Conservation (phyloP, 2,888 invertebrate species). For the Tenthredo livida region DNA sequence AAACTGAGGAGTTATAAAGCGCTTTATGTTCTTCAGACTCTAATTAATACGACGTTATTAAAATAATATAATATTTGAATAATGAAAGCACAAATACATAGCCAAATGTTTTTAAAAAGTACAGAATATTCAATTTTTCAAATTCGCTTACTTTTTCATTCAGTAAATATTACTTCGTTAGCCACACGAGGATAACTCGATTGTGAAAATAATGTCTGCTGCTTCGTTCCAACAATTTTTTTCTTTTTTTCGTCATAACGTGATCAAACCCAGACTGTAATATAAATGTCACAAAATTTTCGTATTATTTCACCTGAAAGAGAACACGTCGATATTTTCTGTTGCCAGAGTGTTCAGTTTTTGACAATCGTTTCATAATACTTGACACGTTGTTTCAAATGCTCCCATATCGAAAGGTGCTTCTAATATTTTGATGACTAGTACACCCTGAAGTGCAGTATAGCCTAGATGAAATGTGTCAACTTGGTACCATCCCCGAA, state of each 20-base stretch:
- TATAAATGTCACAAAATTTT: not conserved
- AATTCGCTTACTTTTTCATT: not conserved
- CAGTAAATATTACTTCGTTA: conserved; percentile 19
- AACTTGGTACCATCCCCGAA: not conserved
- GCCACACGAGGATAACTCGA: not conserved
- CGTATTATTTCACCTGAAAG: not conserved
- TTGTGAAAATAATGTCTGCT: conserved; percentile 20
- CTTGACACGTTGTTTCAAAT: not conserved
- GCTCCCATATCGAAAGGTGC: not conserved
- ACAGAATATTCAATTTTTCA: not conserved
- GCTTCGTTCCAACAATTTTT: not conserved
- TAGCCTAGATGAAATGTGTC: conserved; percentile 10
- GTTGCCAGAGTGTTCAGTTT: not conserved
- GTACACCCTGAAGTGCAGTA: not conserved
- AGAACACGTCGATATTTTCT: not conserved
- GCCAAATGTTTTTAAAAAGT: not conserved
- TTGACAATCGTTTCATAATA: not conserved
- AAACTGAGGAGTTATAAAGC: not conserved
- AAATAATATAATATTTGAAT: not conserved
- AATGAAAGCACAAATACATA: not conserved
- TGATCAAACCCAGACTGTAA: not conserved
- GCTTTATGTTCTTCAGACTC: not conserved
- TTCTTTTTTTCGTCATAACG: not conserved
- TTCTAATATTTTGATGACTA: conserved; percentile 1
- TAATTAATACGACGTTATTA: not conserved